Evolutionary conservation across 2,888 invertebrate species (phyloP), one percentile per base, ranked within the genome.

Genomic region (Proisotoma minuta): DNA sequence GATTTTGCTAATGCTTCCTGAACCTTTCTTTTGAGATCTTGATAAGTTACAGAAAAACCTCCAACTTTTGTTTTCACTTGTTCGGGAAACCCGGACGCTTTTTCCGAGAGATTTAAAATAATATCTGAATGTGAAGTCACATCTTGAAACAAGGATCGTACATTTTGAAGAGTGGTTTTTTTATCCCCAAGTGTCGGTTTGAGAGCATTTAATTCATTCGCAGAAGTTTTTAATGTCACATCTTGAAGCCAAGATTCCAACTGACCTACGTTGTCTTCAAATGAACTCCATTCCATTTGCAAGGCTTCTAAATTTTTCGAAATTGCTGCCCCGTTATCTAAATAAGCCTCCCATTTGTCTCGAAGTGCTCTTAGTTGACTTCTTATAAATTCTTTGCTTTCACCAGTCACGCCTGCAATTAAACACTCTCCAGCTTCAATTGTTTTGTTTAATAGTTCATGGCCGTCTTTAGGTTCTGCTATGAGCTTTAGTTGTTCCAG

Each of bases 261-360:
- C 73, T 93, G 92, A 51, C 87, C 86, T 72, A 90, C 88, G 67
- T 91, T 92, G 74, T 95, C 94, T 77, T 95, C 94, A 77, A 96
- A 92, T 1, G 93, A 92, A 2, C 91, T 90, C 78, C 94, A 84
- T 74, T 94, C 91, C 76, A 93, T 88, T 66, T 95, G 84, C 40
- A 89, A 87, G 1, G 87, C 88, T 80, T 96, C 95, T 20, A 93
- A 87, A 74, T 88, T 87, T 77, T 93, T 92, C 70, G 91, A 85
- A 1, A 91, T 84, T 18, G 86, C 85, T 76, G 90, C 92, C 0
- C 92, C 85, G 77, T 88, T 87, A 77, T 91, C 92, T 3, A 89
- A 85, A 50, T 93, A 84, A 53, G 87, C 83, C 78, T 96, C 95
- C 75, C 91, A 91, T 67, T 85, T 84, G 75, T 89, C 87, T 68